Conservation (phyloP, 2,113 vertebrate species). For the Orthonyx spaldingii region DNA sequence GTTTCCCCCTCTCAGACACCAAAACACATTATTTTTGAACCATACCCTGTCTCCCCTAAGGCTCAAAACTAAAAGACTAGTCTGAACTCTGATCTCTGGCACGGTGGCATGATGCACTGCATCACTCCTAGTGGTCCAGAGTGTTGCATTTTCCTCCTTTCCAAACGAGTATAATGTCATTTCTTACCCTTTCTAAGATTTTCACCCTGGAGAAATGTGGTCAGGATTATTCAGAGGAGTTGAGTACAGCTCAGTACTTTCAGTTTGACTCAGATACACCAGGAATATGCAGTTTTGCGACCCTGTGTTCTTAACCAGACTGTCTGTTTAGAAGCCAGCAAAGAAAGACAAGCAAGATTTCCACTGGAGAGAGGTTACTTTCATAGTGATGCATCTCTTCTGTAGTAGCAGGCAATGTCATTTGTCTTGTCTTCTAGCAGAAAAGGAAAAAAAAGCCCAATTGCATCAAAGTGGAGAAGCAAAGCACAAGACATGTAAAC, state of each 20-base stretch:
- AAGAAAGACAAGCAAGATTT: neutral
- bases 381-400: neutral
- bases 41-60: neutral
- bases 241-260: neutral
- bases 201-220: neutral
- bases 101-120: neutral
- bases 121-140: neutral
- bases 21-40: neutral
- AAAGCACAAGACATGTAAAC: neutral
- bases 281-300: neutral
- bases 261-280: neutral
- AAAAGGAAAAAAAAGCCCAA: neutral
- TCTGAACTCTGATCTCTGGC: conserved; percentile 3
- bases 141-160: neutral
- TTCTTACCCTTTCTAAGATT: conserved; percentile 20
- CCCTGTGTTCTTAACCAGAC: neutral
- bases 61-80: neutral
- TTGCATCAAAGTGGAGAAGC: neutral
- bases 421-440: conserved; percentile 2
- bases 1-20: neutral
- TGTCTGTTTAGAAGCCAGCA: neutral
- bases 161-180: neutral
- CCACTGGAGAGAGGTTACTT: neutral
- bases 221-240: neutral
- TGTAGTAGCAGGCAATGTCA: neutral